Conservation (phyloP, 2,113 vertebrate species). For the Protomyctophum bolini region DNA sequence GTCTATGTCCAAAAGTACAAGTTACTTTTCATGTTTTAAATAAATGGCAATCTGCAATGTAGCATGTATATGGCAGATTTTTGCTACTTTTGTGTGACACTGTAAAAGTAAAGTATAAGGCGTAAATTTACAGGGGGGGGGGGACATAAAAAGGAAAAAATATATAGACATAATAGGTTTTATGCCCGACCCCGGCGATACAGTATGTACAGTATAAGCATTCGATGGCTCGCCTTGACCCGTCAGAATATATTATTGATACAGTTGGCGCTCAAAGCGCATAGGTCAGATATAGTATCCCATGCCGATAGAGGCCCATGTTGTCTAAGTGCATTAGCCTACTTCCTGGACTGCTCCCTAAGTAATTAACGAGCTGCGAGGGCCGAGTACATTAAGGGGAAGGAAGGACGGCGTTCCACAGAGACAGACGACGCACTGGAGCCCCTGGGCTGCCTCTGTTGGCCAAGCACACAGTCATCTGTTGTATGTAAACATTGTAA, state of each 20-base stretch:
- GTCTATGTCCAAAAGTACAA: no score
- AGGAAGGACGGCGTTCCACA: constrained; percentile 18
- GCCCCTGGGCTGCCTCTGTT: constrained; percentile 6
- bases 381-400: constrained; percentile 26
- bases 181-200: no score
- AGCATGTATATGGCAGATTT: no score
- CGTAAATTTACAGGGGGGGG: no score
- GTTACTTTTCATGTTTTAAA: no score
- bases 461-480: constrained; percentile 30
- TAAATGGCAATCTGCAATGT: no score
- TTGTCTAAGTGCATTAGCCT: constrained; percentile 63
- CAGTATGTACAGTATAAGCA: not conserved
- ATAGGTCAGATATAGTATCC: constrained; percentile 32
- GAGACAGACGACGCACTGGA: constrained; percentile 11
- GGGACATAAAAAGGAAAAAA: no score
- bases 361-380: constrained; percentile 68
- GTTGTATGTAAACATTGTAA: constrained; percentile 59
- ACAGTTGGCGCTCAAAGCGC: constrained; percentile 15
- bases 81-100: no score
- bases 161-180: no score
- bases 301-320: constrained; percentile 31
- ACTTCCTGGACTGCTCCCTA: constrained; percentile 58
- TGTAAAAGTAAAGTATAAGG: no score
- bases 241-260: constrained; percentile 54
- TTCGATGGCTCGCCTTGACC: not conserved